Evolutionary conservation across 2,113 vertebrate genomes (phyloP), one percentile per base, ranked within the genome.

Genomic region (Oophaga pumilio): DNA sequence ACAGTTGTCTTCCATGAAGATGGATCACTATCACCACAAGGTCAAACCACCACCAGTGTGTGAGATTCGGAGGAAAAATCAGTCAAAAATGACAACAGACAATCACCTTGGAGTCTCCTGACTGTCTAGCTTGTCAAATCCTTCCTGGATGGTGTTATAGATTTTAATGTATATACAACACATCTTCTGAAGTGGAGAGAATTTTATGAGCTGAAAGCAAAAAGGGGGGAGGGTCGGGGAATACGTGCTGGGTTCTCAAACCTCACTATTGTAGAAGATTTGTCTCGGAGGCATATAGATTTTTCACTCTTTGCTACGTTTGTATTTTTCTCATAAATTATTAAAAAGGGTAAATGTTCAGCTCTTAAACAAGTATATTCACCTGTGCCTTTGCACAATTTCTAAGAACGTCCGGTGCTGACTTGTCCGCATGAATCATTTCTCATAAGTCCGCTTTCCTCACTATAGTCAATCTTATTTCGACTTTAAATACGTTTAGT

Each of bases 1-100:
- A 93, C 93, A 95, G 85, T 80, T 17, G 6, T 76, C 89, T 92
- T 93, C 93, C 93, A 94, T 93, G 94, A 95, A 95, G 94, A 95
- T 89, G 88, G 92, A 96, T 96, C 90, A 20, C 93, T 92, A 85
- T 90, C 92, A 90, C 89, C 66, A 88, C 94, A 95, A 95, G 94
- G 95, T 95, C 94, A 94, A 91, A 92, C 86, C 92, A 94, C 89
- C 90, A 24, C 56, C 79, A 91, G 91, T 90, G 92, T 90, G 8
- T 87, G 91, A 89, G 86, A 87, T 91, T 89, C 90, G 92, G 92
- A 92, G 93, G 90, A 89, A 88, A 22, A 73, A 94, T 95, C 88
- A 69, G 78, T 95, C 94, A 95, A 90, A 89, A 89, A 86, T 90
- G 91, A 91, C 90, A 91, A 91, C 90, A 89, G 90, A 89, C 89